Base-by-base conservation (phyloP, 2,113 vertebrate species). In the Catharus minimus region DNA sequence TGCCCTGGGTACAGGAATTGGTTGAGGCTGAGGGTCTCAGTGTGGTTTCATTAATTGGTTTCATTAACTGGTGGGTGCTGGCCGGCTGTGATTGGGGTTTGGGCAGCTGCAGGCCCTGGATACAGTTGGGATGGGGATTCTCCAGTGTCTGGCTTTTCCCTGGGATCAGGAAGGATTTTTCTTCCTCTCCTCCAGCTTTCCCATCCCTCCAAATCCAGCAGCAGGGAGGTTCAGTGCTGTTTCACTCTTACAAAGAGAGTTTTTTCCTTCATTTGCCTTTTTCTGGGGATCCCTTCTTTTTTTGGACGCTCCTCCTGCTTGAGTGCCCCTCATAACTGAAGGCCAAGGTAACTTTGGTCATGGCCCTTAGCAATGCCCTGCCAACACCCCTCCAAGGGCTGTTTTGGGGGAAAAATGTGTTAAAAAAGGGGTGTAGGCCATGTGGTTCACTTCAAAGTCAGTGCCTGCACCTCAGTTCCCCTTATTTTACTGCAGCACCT, bases 261-360 rank as follows among this genome's bases (percentile, higher is more conserved):
- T 2, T 11, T 66, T 41, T 36, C 4, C 2, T 14, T 64, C 4
- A 41, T 77, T 72, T 84, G 5, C 5, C 22, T 56, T 36, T 66
- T 60, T 10, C 1, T 10, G 2, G 3, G 0, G 0, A 3, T 33
- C 5, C 6, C 9, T 47, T 15, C 1, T 4, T 0, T 32, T 74
- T 65, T 68, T 9, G 6, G 4, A 14, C 39, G 13, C 14, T 57
- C 1, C 0, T 57, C 9, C 7, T 23, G 14, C 71, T 74, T 36
- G 24, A 3, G 6, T 61, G 24, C 19, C 18, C 18, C 50, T 44
- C 1, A 10, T 55, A 28, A 55, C 22, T 0, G 1, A 68, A 58
- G 44, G 16, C 15, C 16, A n/a, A 1, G 4, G 36, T 55, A 27
- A 24, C 50, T 44, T 58, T 67, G 43, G 53, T 7, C 49, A 66